Evolutionary conservation across 1,140 invertebrate genomes (phyloP), one percentile per base, ranked within the genome.

Genomic region (Ylistrum balloti): DNA sequence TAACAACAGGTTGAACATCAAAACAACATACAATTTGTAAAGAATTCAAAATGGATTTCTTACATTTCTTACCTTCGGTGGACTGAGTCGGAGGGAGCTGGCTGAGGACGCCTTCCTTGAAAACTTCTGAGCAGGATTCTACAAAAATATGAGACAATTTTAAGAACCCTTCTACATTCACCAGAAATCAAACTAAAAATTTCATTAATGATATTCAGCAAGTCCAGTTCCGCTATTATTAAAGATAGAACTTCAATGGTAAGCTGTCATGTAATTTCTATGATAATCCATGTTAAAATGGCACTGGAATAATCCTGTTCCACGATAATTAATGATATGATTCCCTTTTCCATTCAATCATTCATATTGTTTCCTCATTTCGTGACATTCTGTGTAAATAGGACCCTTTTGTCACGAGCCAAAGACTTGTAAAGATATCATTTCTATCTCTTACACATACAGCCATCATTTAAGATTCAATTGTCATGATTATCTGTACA

Each of bases 111-210:
- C 98, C 97, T 99, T 99, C 96, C 99, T 97, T 95, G 98, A 98
- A 97, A 99, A 99, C 97, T 99, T 99, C 97, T 99, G 99, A 95
- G 98, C 98, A 95, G 98, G 98, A 97, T 98, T 99, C 99, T 99
- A 97, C 96, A 93, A 92, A 85, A 91, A 91, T 88, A n/a, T n/a
- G n/a, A n/a, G n/a, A n/a, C n/a, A n/a, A n/a, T n/a, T n/a, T n/a
- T n/a, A n/a, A n/a, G n/a, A n/a, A n/a, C n/a, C n/a, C n/a, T n/a
- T n/a, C n/a, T n/a, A n/a, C n/a, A n/a, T n/a, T n/a, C n/a, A n/a
- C n/a, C n/a, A n/a, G n/a, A n/a, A n/a, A n/a, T n/a, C n/a, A n/a
- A n/a, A n/a, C n/a, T n/a, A n/a, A n/a, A n/a, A n/a, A n/a, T n/a
- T n/a, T n/a, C 85, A 86, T 11, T 86, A 86, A 56, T 56, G 45